A percentile compares a stretch with the other conserved stretches of the same genome.
These are phyloP conservation scores for Tetranychus truncatus DNA, from an alignment of 2,888 invertebrate genomes.

Conservation along the genomic window DNA sequence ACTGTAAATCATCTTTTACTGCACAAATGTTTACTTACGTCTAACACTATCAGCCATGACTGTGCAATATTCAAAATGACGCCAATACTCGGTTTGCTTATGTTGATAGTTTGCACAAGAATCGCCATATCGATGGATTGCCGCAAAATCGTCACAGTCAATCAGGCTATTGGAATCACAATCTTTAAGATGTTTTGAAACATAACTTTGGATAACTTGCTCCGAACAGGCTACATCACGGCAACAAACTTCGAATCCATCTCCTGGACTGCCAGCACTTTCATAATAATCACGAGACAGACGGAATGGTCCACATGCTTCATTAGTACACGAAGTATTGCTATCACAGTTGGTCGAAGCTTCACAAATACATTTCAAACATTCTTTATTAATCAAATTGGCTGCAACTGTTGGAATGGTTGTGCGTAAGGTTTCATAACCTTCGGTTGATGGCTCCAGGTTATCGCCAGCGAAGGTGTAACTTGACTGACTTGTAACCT, in stretches of 20 bases:
- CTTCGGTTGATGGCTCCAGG: not conserved
- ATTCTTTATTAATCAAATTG: conserved; percentile 3
- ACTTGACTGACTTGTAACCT: no score
- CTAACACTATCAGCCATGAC: conserved; percentile 2
- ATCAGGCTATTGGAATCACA: conserved; percentile 11
- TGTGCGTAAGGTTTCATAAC: not conserved
- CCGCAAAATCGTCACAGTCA: conserved; percentile 13
- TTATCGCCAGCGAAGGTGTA: not conserved
- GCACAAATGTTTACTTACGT: not conserved
- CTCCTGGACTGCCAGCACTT: not conserved
- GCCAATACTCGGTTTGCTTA: conserved; percentile 4
- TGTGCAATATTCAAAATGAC: conserved; percentile 9
- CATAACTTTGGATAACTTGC: conserved; percentile 7
- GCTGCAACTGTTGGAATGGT: not conserved
- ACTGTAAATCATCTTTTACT: not conserved
- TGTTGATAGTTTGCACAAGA: not conserved
- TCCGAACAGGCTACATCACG: not conserved
- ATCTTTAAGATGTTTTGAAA: conserved; percentile 11
- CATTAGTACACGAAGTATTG: not conserved
- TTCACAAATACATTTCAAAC: conserved; percentile 15
- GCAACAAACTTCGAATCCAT: not conserved
- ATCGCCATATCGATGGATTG: conserved; percentile 10
- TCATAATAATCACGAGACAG: not conserved
- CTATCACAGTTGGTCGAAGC: conserved; percentile 13
- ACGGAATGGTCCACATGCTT: not conserved